These are phyloP conservation scores for Lepidochrysops patricia DNA, from an alignment of 2,888 invertebrate genomes.

Conservation along the genomic window DNA sequence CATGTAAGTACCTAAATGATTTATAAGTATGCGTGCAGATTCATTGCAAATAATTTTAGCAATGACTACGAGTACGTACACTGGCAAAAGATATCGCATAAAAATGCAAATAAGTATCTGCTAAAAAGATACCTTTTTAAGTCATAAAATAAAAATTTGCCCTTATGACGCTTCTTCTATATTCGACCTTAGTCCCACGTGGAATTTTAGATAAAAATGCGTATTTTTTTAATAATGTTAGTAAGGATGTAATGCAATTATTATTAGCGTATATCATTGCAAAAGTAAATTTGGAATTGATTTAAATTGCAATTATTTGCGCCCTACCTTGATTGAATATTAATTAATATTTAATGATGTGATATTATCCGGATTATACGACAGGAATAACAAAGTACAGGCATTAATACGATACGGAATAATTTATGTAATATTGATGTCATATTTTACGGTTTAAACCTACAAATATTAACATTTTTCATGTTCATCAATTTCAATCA, in stretches of 20 bases:
- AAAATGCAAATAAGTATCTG: no score
- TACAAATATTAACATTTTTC: neutral
- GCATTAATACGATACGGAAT: conserved; percentile 6
- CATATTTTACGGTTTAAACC: neutral
- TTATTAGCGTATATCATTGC: no score
- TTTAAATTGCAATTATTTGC: neutral
- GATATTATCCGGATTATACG: conserved; percentile 11
- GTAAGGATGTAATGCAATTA: neutral
- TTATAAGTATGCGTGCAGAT: no score
- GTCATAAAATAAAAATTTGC: no score
- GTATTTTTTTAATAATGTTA: neutral
- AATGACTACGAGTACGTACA: no score
- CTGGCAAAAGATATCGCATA: no score
- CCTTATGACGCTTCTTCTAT: no score
- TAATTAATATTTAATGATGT: conserved; percentile 8
- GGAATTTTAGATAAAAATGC: no score
- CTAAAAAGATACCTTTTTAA: no score
- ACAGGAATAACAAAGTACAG: conserved; percentile 1
- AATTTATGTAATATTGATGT: conserved; percentile 10
- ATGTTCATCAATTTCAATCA: neutral
- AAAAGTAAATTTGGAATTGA: neutral
- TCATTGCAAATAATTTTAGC: no score
- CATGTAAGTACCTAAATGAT: no score
- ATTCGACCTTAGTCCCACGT: no score
- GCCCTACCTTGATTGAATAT: neutral